Evolutionary conservation across 2,888 invertebrate genomes (phyloP).

Genomic region (Tetheella fluctuosa): DNA sequence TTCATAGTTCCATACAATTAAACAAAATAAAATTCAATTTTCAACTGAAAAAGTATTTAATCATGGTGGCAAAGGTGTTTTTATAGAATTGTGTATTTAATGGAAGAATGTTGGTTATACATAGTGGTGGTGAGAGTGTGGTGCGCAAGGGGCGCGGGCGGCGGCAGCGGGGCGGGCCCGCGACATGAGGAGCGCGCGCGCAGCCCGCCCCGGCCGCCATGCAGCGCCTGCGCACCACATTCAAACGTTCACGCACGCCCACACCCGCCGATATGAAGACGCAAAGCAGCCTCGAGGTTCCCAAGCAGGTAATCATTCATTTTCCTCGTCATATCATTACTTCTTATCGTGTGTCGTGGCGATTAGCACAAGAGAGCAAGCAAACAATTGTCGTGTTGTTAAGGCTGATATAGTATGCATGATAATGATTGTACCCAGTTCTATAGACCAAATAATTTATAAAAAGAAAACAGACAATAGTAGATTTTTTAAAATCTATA

Average conservation of each 20-base stretch:
- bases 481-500: too few relatives aligned
- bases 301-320: conserved; percentile 86
- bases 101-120: conserved; percentile 16
- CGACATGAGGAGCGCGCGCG: conserved; percentile 73
- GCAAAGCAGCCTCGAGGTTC: conserved; percentile 95
- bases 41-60: background rate
- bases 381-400: too few relatives aligned
- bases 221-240: conserved; percentile 93
- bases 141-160: conserved; percentile 53
- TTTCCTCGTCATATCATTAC: too few relatives aligned
- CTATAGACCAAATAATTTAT: too few relatives aligned
- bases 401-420: too few relatives aligned
- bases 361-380: too few relatives aligned
- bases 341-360: too few relatives aligned
- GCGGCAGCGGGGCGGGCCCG: conserved; percentile 77
- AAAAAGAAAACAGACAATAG: too few relatives aligned
- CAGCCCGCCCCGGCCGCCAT: conserved; percentile 84
- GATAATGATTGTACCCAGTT: too few relatives aligned
- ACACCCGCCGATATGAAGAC: conserved; percentile 96
- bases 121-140: conserved; percentile 50
- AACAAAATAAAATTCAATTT: background rate
- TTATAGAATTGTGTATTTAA: conserved; percentile 2
- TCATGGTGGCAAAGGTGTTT: conserved; percentile 9
- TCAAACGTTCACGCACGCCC: conserved; percentile 94
- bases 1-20: too few relatives aligned